phyloP scores from a whole-genome alignment of 2,113 vertebrate species.

The Percina caprodes region DNA sequence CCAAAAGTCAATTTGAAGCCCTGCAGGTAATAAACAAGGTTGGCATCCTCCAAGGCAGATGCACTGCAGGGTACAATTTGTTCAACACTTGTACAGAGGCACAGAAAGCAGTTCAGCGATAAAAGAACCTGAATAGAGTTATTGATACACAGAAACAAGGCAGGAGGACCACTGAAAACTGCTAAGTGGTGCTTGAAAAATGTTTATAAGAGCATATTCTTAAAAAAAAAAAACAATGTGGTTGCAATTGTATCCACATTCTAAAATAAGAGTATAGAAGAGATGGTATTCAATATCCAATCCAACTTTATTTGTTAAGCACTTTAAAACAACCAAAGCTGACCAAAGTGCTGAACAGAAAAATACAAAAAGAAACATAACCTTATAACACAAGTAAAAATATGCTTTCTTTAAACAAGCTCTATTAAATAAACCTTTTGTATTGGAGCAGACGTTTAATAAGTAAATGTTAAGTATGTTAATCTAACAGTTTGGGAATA shows the following conservation, averaged over 20 bases:
- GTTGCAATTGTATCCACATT: not conserved
- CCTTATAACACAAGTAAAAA: too few species aligned
- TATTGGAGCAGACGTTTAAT: not conserved
- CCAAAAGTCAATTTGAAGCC: not conserved
- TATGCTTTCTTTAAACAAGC: not conserved
- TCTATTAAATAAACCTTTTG: not conserved
- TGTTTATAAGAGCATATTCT: not conserved
- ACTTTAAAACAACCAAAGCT: too few species aligned
- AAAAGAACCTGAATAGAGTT: slow-evolving; percentile 19
- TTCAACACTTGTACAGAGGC: slow-evolving; percentile 10
- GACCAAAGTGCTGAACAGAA: too few species aligned
- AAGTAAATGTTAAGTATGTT: not conserved
- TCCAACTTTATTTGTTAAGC: too few species aligned
- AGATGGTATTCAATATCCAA: not conserved
- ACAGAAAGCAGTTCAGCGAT: slow-evolving; percentile 6
- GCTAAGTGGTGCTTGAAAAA: not conserved
- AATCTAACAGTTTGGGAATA: not conserved
- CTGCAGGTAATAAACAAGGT: slow-evolving; percentile 29
- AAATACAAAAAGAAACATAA: too few species aligned
- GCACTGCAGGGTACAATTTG: slow-evolving; percentile 20
- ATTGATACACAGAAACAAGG: not conserved
- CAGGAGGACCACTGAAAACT: not conserved
- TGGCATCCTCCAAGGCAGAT: not conserved
- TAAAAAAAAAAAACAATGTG: not conserved
- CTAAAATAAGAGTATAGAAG: too few species aligned